These are phyloP conservation scores for Tiliqua scincoides DNA, from an alignment of 2,113 vertebrate genomes.

Conservation along the genomic window DNA sequence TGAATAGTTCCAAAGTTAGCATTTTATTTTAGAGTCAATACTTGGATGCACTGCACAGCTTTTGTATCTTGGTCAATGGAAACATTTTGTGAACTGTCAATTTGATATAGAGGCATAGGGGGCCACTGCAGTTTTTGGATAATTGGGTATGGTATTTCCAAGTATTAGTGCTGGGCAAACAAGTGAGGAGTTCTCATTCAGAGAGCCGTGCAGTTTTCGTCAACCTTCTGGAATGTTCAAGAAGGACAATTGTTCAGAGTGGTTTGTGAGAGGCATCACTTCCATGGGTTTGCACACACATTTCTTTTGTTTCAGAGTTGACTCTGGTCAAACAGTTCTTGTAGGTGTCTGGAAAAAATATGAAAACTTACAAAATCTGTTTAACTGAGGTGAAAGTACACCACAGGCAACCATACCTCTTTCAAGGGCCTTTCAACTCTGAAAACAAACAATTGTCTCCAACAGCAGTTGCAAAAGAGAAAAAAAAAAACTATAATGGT, in stretches of 20 bases:
- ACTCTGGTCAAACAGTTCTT: background rate
- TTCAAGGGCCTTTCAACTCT: background rate
- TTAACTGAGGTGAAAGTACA: background rate
- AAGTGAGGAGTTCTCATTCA: background rate
- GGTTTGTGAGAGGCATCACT: background rate
- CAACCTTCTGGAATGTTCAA: background rate
- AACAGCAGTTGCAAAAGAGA: background rate
- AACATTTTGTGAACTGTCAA: background rate
- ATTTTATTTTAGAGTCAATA: background rate
- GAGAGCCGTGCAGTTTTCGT: background rate
- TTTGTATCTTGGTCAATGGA: background rate
- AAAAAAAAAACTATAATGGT: background rate
- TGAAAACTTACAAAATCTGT: background rate
- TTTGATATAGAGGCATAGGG: background rate
- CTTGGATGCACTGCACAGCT: background rate
- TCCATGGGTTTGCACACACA: background rate
- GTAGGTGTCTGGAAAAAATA: background rate
- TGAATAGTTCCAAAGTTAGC: background rate
- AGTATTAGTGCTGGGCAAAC: background rate
- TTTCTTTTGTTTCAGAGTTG: background rate
- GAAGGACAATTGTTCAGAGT: background rate
- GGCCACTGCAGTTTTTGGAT: background rate
- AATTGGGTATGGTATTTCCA: background rate
- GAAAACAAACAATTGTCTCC: background rate
- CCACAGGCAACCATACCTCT: no score